Evolutionary conservation across 2,113 vertebrate genomes (phyloP).

Genomic region (Callocephalon fimbriatum): DNA sequence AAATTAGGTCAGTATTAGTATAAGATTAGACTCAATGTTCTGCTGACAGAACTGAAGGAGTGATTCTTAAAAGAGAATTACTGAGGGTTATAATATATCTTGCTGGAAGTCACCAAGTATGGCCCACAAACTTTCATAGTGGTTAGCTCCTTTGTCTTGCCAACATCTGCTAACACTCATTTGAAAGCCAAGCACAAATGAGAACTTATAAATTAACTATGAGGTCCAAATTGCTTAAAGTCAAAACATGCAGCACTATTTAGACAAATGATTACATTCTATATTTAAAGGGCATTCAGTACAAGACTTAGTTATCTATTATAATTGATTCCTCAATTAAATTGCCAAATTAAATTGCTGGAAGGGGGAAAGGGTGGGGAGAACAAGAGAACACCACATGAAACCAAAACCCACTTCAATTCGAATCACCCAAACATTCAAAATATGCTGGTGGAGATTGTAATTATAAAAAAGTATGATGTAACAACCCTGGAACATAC

Average conservation of each 20-base stretch:
- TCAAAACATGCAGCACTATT: neutral
- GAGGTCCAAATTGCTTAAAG: neutral
- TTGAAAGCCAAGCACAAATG: neutral
- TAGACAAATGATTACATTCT: neutral
- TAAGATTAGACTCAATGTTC: slow-evolving; percentile 57
- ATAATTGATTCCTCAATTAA: neutral
- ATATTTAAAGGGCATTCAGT: neutral
- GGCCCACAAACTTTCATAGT: neutral
- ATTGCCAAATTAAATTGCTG: neutral
- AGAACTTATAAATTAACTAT: neutral
- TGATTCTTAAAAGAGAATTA: slow-evolving; percentile 32
- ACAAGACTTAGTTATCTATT: neutral
- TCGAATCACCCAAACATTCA: neutral
- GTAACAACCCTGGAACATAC: neutral
- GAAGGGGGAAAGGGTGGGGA: neutral
- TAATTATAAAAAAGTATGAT: neutral
- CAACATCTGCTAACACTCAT: neutral
- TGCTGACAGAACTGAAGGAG: slow-evolving; percentile 45
- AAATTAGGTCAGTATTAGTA: slow-evolving; percentile 51
- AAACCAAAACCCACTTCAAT: neutral
- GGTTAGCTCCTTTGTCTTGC: neutral
- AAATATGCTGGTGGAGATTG: neutral
- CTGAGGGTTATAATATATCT: neutral
- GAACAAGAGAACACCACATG: neutral
- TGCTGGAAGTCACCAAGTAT: neutral